Evolutionary conservation across 2,888 invertebrate genomes (phyloP).

Genomic region (Drosophila sordidapex): DNA sequence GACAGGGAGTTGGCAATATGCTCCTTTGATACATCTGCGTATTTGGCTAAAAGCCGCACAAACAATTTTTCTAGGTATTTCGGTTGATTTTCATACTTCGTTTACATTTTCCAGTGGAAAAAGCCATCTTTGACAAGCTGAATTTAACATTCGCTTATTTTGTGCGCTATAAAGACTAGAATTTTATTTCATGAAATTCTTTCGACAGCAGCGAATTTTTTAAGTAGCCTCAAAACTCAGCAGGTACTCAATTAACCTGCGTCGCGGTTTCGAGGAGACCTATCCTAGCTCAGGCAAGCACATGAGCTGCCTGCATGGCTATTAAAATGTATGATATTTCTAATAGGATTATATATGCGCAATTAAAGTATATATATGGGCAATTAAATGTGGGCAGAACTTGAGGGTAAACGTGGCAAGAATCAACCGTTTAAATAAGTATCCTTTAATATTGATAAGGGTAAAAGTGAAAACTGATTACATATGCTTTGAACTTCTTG

Average conservation of each 20-base stretch:
- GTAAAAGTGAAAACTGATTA: neutral
- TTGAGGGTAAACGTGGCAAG: neutral
- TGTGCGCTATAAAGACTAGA: neutral
- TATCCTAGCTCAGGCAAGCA: neutral
- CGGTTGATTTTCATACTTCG: conserved; percentile 1
- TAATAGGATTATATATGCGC: conserved; percentile 16
- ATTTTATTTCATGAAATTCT: neutral
- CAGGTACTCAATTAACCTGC: neutral
- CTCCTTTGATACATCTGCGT: conserved; percentile 15
- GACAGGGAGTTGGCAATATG: neutral
- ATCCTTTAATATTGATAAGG: neutral
- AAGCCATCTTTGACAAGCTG: neutral
- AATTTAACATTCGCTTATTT: neutral
- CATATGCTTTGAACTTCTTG: neutral
- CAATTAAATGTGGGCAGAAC: neutral
- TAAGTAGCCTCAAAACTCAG: neutral
- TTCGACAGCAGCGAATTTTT: neutral
- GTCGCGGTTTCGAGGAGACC: neutral
- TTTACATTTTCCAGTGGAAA: neutral
- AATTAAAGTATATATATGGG: conserved; percentile 1
- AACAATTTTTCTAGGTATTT: conserved; percentile 1
- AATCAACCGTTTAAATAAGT: neutral
- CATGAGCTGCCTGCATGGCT: neutral
- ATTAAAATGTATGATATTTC: neutral
- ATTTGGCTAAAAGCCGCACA: conserved; percentile 18